These are phyloP conservation scores for Cheumatopsyche charites DNA, from an alignment of 1,140 invertebrate species.

Conservation along the genomic window DNA sequence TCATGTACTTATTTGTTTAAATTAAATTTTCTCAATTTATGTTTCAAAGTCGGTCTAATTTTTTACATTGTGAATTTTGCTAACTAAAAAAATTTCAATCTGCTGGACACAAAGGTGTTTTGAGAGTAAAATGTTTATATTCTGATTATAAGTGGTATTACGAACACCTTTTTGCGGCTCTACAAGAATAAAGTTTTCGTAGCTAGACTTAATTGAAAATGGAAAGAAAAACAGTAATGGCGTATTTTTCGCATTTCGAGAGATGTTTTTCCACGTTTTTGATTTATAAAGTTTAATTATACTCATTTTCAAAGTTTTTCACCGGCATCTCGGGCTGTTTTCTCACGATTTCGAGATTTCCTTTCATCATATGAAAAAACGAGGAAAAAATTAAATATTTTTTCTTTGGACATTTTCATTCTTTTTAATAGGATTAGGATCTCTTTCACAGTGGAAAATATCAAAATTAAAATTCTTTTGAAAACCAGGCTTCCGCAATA, in stretches of 20 bases:
- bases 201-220: constrained; percentile 3
- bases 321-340: too few relatives aligned
- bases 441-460: too few relatives aligned
- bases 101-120: background rate
- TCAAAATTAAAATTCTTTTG: too few relatives aligned
- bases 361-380: too few relatives aligned
- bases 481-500: too few relatives aligned
- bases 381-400: too few relatives aligned
- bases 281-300: constrained; percentile 27
- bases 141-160: background rate
- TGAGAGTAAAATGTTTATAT: background rate
- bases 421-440: constrained; percentile 17
- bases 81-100: too few relatives aligned
- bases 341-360: too few relatives aligned
- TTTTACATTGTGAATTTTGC: too few relatives aligned
- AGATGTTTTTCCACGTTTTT: constrained; percentile 2
- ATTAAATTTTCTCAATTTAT: too few relatives aligned
- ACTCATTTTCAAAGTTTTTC: background rate
- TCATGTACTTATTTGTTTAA: too few relatives aligned
- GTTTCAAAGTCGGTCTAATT: too few relatives aligned
- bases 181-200: constrained; percentile 6
- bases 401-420: background rate
- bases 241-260: background rate
- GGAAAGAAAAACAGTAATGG: constrained; percentile 6
- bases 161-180: background rate